Evolutionary conservation across 2,888 invertebrate genomes (phyloP), one percentile per base, ranked within the genome.

Genomic region (Drosophila leonis): DNA sequence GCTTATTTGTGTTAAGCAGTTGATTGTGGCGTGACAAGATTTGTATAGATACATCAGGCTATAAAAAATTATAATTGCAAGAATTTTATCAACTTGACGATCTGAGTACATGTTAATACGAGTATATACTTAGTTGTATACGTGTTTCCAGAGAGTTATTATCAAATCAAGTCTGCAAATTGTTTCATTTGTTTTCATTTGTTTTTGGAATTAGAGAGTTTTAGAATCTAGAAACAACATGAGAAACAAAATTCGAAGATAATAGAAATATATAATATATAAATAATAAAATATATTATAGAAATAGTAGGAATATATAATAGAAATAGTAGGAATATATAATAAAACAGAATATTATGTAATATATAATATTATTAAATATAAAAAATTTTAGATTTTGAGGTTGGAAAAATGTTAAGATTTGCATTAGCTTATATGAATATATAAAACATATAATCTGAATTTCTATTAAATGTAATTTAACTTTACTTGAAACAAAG

Each of bases 11-110:
- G 9, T 46, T 24, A 15, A 27, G 33, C 56, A 35, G 20, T 10
- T 59, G 37, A 29, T 9, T 46, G 20, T 68, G 39, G 55, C 70
- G 57, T 48, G 57, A 69, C 33, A 48, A 39, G 66, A 69, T 48
- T 69, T 56, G 27, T 13, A 66, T 48, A 18, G 57, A 24, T 10
- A 27, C 20, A 56, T 15, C 33, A 41, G 20, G 39, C 56, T 13
- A 68, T 54, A 55, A 69, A 70, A 37, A 33, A 48, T 69, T 66
- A 39, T 48, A 69, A 48, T 35, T 35, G 33, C 70, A 55, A 20
- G 46, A 69, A 48, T 69, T 69, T 66, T 48, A 69, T 66, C 70
- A 66, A 56, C 20, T n/a, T 39, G 46, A 55, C 55, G 33, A 69
- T 66, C 69, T 65, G 44, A 20, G 51, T 44, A 33, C 29, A 10